Evolutionary conservation across 2,888 invertebrate species (phyloP), one percentile per base, ranked within the genome.

Genomic region (Dusona sp.): DNA sequence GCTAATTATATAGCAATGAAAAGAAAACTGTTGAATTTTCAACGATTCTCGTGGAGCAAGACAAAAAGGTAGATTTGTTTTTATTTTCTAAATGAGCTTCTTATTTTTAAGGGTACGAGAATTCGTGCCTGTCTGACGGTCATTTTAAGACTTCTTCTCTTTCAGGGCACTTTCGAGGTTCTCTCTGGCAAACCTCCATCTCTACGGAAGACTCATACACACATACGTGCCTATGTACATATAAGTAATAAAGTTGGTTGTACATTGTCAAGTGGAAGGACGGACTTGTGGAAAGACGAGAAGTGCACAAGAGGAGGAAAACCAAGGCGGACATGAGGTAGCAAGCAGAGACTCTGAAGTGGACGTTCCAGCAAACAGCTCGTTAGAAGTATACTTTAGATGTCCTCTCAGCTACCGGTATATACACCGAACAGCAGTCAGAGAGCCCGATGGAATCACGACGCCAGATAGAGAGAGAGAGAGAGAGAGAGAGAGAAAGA

Each of bases 301-400:
- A 79, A 73, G 61, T 64, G 64, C 48, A 51, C 48, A 42, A 51
- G 79, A 48, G 74, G 74, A 64, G 79, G 68, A 75, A 83, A 77
- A 81, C 33, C 33, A 42, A 61, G 83, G 25, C 77, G 72, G 79
- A 79, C 83, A 80, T 86, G 79, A 54, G 80, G 83, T 25, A 79
- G 85, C 78, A 83, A 83, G 79, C 67, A 51, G 54, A 64, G 79
- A 83, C 22, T 77, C 77, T 86, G 79, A 84, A 86, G 88, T 84
- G 82, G 84, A 87, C 87, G 86, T 89, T 86, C 86, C 70, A 51
- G 88, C 87, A 88, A 89, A 89, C 87, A 87, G 83, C 89, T 90
- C 89, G 88, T 90, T 90, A 89, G 85, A 84, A 90, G 82, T 88
- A 86, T 79, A 88, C 88, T 89, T 88, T 88, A 84, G 81, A 73